These are phyloP conservation scores for Agrochola lychnidis DNA, from an alignment of 2,888 invertebrate species.

Conservation along the genomic window DNA sequence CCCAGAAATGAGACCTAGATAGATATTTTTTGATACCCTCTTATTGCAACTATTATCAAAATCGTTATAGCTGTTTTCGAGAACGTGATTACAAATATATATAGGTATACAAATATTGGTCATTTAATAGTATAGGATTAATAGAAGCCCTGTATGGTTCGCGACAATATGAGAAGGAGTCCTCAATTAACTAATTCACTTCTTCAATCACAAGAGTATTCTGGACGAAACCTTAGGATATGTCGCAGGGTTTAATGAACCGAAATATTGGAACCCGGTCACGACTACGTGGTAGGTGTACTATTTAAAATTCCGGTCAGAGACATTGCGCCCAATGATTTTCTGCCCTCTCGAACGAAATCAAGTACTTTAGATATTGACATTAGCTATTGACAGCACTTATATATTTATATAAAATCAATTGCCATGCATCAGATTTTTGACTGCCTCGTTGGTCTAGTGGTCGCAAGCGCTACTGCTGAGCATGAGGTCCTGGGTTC, in stretches of 20 bases:
- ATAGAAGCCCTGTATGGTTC: not conserved
- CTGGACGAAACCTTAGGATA: not conserved
- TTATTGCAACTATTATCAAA: too few relatives aligned
- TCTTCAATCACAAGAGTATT: not conserved
- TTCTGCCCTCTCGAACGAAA: slow-evolving; percentile 28
- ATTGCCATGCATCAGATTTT: too few relatives aligned
- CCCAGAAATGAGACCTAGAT: too few relatives aligned
- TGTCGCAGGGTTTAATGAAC: slow-evolving; percentile 35
- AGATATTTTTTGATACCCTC: too few relatives aligned
- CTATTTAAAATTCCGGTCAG: slow-evolving; percentile 51
- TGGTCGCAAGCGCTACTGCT: too few relatives aligned
- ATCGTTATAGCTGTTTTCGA: too few relatives aligned
- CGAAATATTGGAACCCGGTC: slow-evolving; percentile 38
- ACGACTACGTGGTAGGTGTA: slow-evolving; percentile 14
- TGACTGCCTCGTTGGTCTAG: too few relatives aligned
- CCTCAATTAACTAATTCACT: not conserved
- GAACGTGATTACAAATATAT: too few relatives aligned
- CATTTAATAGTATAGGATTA: too few relatives aligned
- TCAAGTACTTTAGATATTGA: slow-evolving; percentile 3
- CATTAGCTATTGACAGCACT: not conserved
- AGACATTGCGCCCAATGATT: slow-evolving; percentile 27
- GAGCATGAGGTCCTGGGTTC: too few relatives aligned
- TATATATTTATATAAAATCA: too few relatives aligned
- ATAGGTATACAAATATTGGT: too few relatives aligned
- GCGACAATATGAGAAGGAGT: not conserved